These are phyloP conservation scores for Phortica variegata DNA, from an alignment of 1,140 invertebrate genomes.

Conservation along the genomic window DNA sequence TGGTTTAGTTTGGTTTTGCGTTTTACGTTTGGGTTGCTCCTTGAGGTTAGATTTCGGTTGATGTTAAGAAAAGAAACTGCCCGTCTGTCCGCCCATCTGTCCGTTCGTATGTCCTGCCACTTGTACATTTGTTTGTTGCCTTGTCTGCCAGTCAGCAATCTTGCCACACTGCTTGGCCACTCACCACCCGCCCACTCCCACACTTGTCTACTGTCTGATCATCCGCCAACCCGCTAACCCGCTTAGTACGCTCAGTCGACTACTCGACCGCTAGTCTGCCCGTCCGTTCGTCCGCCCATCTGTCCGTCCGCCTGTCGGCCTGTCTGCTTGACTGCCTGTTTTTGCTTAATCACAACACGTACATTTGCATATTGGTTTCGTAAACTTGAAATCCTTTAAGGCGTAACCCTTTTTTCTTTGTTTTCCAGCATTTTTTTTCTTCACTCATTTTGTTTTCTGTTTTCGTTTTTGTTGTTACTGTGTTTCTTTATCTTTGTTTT, in stretches of 20 bases:
- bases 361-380: conserved; percentile 54
- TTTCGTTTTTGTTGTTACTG: conserved; percentile 7
- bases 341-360: conserved; percentile 54
- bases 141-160: conserved; percentile 10
- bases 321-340: conserved; percentile 24
- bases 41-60: conserved; percentile 21
- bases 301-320: not conserved
- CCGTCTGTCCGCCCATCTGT: conserved; percentile 3
- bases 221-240: too few relatives aligned
- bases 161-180: too few relatives aligned
- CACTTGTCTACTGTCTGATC: too few relatives aligned
- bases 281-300: conserved; percentile 24
- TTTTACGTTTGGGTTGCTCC: conserved; percentile 25
- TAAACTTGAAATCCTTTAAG: conserved; percentile 54
- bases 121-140: conserved; percentile 21
- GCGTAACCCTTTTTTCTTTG: conserved; percentile 11
- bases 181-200: too few relatives aligned
- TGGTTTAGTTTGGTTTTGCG: conserved; percentile 13
- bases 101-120: not conserved
- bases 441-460: conserved; percentile 31
- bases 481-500: too few relatives aligned
- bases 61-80: conserved; percentile 22
- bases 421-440: conserved; percentile 30
- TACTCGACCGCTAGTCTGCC: not conserved
- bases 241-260: too few relatives aligned